Conservation (phyloP, 2,888 invertebrate genomes). For the Hydroisotoma schaefferi region DNA sequence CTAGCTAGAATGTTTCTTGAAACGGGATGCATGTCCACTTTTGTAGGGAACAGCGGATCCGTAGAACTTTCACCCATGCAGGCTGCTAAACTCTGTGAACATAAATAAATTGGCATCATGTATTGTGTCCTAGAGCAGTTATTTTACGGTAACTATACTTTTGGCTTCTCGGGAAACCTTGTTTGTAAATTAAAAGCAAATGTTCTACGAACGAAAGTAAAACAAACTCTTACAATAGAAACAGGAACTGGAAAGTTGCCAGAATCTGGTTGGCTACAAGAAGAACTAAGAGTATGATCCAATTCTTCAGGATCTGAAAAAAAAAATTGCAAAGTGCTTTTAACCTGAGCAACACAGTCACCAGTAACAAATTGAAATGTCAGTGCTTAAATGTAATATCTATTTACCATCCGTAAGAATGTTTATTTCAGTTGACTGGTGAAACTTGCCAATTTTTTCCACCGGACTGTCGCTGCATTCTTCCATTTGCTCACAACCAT, state of each 20-base stretch:
- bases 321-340: no score
- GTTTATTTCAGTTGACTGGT: slow-evolving; percentile 8
- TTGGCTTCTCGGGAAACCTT: no score
- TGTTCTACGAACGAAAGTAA: no score
- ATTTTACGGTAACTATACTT: no score
- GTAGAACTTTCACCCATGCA: slow-evolving; percentile 44
- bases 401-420: background rate
- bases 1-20: background rate
- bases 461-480: slow-evolving; percentile 25
- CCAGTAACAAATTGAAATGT: background rate
- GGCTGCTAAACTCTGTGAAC: slow-evolving; percentile 33
- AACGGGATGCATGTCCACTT: background rate
- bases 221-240: slow-evolving; percentile 39
- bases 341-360: no score
- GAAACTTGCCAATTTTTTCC: slow-evolving; percentile 43
- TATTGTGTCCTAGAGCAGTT: background rate
- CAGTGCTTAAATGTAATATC: background rate
- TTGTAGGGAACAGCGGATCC: slow-evolving; percentile 18
- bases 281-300: slow-evolving; percentile 16
- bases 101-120: slow-evolving; percentile 2
- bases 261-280: slow-evolving; percentile 30
- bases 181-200: no score
- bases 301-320: slow-evolving; percentile 39
- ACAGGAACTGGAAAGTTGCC: slow-evolving; percentile 38
- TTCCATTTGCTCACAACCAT: slow-evolving; percentile 17